Conservation (phyloP, 2,113 vertebrate species). For the Xyrauchen texanus region DNA sequence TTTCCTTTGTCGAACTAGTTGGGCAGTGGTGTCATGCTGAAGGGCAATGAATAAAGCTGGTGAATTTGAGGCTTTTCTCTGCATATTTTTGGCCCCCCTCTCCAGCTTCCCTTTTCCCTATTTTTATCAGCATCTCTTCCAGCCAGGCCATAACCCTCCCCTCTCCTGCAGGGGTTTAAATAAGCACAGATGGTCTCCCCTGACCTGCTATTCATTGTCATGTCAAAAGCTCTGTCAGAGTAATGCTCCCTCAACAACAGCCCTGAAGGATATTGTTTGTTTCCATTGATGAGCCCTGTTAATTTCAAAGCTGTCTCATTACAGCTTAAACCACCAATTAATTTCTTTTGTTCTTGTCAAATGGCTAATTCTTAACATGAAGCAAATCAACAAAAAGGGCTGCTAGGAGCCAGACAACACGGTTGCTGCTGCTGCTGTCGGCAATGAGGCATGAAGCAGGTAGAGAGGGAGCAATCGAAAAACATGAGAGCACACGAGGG, state of each 20-base stretch:
- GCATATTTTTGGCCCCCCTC: constrained; percentile 43
- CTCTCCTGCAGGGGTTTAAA: constrained; percentile 72
- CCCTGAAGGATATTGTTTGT: constrained; percentile 90
- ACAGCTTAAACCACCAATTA: constrained; percentile 97
- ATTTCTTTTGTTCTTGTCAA: constrained; percentile 97
- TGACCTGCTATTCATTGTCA: constrained; percentile 85
- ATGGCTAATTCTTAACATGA: constrained; percentile 91
- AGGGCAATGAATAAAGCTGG: constrained; percentile 79
- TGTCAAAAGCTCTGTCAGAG: constrained; percentile 83
- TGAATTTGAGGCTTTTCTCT: constrained; percentile 72
- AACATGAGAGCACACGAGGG: background rate
- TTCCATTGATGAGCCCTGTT: constrained; percentile 90
- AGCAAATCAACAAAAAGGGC: constrained; percentile 73
- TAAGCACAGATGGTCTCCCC: constrained; percentile 90
- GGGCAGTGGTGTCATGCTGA: constrained; percentile 80
- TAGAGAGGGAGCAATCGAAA: constrained; percentile 62
- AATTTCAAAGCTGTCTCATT: constrained; percentile 95
- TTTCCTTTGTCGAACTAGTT: constrained; percentile 76
- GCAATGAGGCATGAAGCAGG: constrained; percentile 65
- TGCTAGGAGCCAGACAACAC: constrained; percentile 63
- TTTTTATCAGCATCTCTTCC: constrained; percentile 70
- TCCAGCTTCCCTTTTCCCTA: constrained; percentile 53
- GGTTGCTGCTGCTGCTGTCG: constrained; percentile 50
- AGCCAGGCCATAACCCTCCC: constrained; percentile 63
- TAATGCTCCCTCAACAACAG: constrained; percentile 78